Base-by-base conservation (phyloP, 2,888 invertebrate genomes). In the Leptopilina drosophilae region DNA sequence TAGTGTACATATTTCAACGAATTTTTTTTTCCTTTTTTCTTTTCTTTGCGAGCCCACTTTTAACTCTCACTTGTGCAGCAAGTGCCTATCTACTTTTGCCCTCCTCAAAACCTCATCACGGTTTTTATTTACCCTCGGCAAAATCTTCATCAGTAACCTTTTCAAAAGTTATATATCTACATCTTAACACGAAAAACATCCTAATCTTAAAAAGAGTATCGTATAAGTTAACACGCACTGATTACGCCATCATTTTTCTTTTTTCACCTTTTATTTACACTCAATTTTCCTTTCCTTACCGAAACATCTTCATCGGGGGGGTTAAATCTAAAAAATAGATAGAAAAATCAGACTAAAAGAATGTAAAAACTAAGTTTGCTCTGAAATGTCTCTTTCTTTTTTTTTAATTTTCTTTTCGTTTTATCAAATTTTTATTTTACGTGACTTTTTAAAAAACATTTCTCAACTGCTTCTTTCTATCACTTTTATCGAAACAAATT, bases 161-260 rank as follows among this genome's bases (percentile, higher is more conserved):
- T 26, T 56, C 73, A 73, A 20, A 49, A 33, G 5, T 12, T 2
- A 12, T 64, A 20, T 62, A 65, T 56, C 14, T 77, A 46, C 76
- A 46, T 62, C 75, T 64, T 78, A 26, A 78, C 59, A 56, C 81
- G 82, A 82, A 84, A 80, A 80, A 84, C 83, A 66, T 66, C 76
- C 80, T 81, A 82, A 80, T 78, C 78, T 80, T 80, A 62, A 80
- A 62, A 80, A 82, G 78, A 84, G 80, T 84, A 84, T 82, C 80
- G 81, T 84, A 49, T 49, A 84, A 80, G 79, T 85, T 85, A 86
- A 85, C 85, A 85, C 85, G 83, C 83, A 84, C 84, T 80, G 84
- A 82, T 86, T 84, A 84, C 76, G 84, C 81, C 56, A 56, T 73
- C 73, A 65, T 66, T 62, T 33, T 33, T 49, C 12, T 49, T 49